Conservation (phyloP, 2,888 invertebrate genomes). For the Drosophila ezoana region DNA sequence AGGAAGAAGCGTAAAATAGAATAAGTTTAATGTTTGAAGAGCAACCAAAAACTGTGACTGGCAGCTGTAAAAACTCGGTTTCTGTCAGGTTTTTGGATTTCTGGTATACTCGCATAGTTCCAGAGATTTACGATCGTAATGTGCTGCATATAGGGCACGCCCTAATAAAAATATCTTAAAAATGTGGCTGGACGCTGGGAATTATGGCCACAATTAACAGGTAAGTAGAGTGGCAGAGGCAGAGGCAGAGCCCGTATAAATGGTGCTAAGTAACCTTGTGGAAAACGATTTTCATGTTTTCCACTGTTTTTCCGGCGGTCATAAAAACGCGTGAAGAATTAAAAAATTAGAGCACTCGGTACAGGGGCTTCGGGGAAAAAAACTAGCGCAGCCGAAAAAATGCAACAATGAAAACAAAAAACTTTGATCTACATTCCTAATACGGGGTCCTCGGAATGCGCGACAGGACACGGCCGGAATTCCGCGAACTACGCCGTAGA, state of each 20-base stretch:
- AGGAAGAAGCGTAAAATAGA: no score
- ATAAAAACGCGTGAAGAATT: slow-evolving; percentile 78
- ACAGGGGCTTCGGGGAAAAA: slow-evolving; percentile 72
- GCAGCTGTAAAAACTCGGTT: no score
- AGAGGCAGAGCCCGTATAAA: slow-evolving; percentile 15
- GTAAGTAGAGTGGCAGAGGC: slow-evolving; percentile 52
- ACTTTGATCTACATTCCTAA: slow-evolving; percentile 82
- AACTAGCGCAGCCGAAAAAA: slow-evolving; percentile 69
- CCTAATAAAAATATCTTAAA: slow-evolving; percentile 69
- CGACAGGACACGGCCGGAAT: slow-evolving; percentile 68
- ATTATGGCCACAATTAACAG: slow-evolving; percentile 74
- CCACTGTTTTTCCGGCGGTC: slow-evolving; percentile 55
- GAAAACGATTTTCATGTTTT: slow-evolving; percentile 39
- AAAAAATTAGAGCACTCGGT: slow-evolving; percentile 77
- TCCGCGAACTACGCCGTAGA: slow-evolving; percentile 53
- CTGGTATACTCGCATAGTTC: background rate
- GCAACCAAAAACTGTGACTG: no score
- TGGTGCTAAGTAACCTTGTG: slow-evolving; percentile 70
- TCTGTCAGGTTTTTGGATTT: background rate
- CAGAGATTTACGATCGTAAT: slow-evolving; percentile 32
- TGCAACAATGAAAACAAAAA: slow-evolving; percentile 78
- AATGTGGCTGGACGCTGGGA: slow-evolving; percentile 40
- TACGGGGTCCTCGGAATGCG: slow-evolving; percentile 65
- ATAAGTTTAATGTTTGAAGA: no score
- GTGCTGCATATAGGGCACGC: slow-evolving; percentile 24